Percentiles rank a stretch among this genome's conserved stretches.
Evolutionary conservation across 2,113 vertebrate genomes (phyloP).

Genomic region (Thalassarche chlororhynchos): DNA sequence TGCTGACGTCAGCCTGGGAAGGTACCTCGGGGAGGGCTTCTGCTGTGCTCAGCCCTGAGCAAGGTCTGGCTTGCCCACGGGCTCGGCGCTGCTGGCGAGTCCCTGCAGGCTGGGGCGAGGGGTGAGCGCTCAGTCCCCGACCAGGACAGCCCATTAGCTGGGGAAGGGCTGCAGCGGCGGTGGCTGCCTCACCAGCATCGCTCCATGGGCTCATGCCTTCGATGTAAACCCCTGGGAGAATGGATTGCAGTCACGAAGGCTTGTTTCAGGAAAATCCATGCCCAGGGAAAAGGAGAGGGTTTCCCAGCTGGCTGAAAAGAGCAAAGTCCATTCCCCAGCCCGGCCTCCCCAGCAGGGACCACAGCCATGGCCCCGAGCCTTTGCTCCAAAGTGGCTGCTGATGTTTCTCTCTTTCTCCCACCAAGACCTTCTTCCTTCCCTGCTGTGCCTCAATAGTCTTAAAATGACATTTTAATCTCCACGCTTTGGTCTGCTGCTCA

Average conservation of each 20-base stretch:
- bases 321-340: background rate
- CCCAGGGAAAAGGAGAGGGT: background rate
- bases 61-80: background rate
- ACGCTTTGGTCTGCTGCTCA: background rate
- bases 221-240: background rate
- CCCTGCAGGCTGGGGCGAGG: background rate
- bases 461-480: background rate
- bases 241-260: rapidly evolving
- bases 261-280: background rate
- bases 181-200: background rate
- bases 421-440: background rate
- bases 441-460: background rate
- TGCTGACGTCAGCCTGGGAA: background rate
- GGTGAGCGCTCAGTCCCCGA: background rate
- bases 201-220: background rate
- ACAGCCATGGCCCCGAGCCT: background rate
- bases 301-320: background rate
- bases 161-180: background rate
- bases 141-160: background rate
- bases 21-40: background rate
- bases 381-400: background rate
- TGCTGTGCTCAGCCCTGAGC: background rate
- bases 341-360: background rate
- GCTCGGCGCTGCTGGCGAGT: background rate
- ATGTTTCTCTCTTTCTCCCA: background rate